Evolutionary conservation across 2,888 invertebrate genomes (phyloP).

Genomic region (Omphaloscelis lunosa): DNA sequence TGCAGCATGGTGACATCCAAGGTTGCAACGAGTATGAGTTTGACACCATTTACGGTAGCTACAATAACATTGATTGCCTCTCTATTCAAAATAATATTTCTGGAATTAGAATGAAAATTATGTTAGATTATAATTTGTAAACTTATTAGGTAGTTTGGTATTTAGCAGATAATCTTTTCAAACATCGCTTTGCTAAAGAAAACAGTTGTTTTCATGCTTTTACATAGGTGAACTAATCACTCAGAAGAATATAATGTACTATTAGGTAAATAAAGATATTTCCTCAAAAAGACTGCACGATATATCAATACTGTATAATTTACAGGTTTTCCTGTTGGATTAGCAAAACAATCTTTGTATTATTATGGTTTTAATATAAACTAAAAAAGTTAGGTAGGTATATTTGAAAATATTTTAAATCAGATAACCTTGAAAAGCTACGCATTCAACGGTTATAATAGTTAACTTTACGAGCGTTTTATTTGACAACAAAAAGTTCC

Average conservation of each 20-base stretch:
- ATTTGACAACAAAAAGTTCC: not conserved
- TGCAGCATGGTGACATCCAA: not conserved
- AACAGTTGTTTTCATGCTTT: not conserved
- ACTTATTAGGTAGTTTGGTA: not conserved
- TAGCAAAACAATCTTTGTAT: slow-evolving; percentile 12
- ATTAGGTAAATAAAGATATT: slow-evolving; percentile 30
- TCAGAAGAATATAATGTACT: not conserved
- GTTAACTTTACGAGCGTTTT: not conserved
- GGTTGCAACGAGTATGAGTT: not conserved
- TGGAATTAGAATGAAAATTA: not conserved
- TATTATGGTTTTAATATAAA: slow-evolving; percentile 5
- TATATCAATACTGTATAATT: slow-evolving; percentile 11
- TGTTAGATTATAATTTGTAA: not conserved
- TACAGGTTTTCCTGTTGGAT: slow-evolving; percentile 44
- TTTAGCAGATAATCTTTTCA: not conserved
- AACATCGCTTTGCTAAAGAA: not conserved
- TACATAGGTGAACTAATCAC: not conserved
- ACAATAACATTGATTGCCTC: not conserved
- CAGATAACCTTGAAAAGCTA: not conserved
- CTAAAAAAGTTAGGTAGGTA: not conserved
- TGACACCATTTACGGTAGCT: not conserved
- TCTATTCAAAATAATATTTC: not conserved
- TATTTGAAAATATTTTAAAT: not conserved
- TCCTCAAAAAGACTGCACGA: slow-evolving; percentile 42
- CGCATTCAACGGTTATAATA: not conserved